Percentiles rank a stretch among this genome's conserved stretches.
Evolutionary conservation across 2,888 invertebrate genomes (phyloP).

Genomic region (Embidobia sp.): DNA sequence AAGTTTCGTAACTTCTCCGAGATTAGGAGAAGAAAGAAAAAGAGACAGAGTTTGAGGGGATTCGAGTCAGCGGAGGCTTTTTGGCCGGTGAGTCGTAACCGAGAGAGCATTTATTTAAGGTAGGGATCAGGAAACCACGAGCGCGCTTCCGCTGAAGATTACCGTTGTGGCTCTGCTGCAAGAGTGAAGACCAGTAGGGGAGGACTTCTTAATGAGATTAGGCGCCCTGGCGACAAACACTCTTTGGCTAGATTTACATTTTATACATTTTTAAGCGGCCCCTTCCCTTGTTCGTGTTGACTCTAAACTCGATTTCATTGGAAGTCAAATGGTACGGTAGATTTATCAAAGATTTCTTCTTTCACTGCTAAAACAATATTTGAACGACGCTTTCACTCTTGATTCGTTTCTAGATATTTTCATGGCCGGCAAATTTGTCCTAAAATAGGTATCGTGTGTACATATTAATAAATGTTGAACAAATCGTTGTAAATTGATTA

Average conservation of each 20-base stretch:
- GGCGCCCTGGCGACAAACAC: conserved; percentile 78
- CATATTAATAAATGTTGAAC: conserved; percentile 16
- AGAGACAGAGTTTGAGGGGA: conserved; percentile 42
- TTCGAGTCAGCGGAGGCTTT: conserved; percentile 66
- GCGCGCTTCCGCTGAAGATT: conserved; percentile 78
- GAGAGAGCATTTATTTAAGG: conserved; percentile 79
- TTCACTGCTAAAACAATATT: conserved; percentile 41
- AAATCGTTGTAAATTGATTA: conserved; percentile 44
- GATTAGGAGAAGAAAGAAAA: conserved; percentile 57
- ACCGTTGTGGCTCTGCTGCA: conserved; percentile 72
- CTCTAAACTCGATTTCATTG: conserved; percentile 52
- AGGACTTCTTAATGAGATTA: conserved; percentile 82
- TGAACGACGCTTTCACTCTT: conserved; percentile 23
- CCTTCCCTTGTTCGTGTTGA: conserved; percentile 24
- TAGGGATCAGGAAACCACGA: conserved; percentile 76
- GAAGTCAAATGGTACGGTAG: conserved; percentile 47
- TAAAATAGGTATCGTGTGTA: conserved; percentile 5
- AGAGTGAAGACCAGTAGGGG: conserved; percentile 71
- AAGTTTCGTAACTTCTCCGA: conserved; percentile 44
- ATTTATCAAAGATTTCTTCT: conserved; percentile 42
- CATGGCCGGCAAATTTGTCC: conserved; percentile 14
- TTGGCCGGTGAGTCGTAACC: conserved; percentile 72
- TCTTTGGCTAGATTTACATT: conserved; percentile 80
- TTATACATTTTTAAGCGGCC: conserved; percentile 80
- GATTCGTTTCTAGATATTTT: conserved; percentile 26